Base-by-base conservation (phyloP, 2,797 vertebrate species). In the Enteromius radiatus region DNA sequence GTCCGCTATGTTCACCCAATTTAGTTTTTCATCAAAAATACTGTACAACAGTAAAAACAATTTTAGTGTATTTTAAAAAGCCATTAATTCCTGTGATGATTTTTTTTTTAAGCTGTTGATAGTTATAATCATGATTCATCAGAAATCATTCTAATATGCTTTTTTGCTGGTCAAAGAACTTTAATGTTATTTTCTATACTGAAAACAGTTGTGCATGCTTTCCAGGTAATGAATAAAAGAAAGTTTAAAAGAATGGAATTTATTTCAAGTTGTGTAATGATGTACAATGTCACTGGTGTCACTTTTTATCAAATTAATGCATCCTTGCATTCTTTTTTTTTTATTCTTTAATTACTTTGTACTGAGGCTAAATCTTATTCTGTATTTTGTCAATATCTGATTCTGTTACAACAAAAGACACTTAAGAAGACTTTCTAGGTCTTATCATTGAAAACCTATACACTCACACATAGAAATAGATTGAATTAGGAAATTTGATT, bases 371-470 rank as follows among this genome's bases (percentile, higher is more conserved):
- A 63, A 15, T 3, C 12, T 63, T n/a, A 52, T 23, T 26, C 15
- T 43, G 23, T 47, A 47, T 69, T 59, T 70, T 31, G 33, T 54
- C 65, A 43, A 26, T 28, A 43, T 54, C 70, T 14, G 7, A 31
- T 56, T 64, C 26, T 63, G 45, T 45, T 17, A n/a, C 14, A 41
- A 65, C 52, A 76, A 56, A 82, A 76, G 17, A 43, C 36, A 65
- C 45, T 73, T 49, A 17, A 83, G 49, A 41, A 70, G 70, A 71
- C 41, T 14, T 56, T 11, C 19, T 31, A 65, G 38, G 10, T 38
- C 69, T 78, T 26, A 65, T 59, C 52, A 52, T 59, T 45, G 38
- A n/a, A 71, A 71, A 74, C 56, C 67, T 80, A n/a, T n/a, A n/a
- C 67, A 5, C 54, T 36, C 54, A 14, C 49, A 73, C 26, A 45